Evolutionary conservation across 1,140 invertebrate species (phyloP).

Genomic region (Drosophila leontia): DNA sequence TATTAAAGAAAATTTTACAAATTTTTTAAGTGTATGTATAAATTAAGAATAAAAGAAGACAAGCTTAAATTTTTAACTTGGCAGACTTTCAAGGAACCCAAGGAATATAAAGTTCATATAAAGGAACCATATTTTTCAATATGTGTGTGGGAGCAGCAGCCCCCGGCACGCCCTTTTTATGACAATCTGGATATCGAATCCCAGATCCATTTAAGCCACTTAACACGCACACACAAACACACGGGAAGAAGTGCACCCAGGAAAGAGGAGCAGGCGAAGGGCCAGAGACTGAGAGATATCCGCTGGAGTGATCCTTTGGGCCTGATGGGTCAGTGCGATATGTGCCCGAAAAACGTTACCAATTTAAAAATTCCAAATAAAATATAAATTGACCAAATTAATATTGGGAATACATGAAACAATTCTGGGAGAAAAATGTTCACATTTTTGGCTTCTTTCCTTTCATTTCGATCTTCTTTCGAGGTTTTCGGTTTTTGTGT

Average conservation of each 20-base stretch:
- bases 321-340: constrained; percentile 73
- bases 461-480: constrained; percentile 31
- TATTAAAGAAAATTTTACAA: rapidly evolving
- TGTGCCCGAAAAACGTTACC: constrained; percentile 77
- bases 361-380: constrained; percentile 85
- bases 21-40: background rate
- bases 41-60: background rate
- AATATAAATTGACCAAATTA: constrained; percentile 85
- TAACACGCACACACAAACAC: constrained; percentile 53
- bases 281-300: constrained; percentile 23
- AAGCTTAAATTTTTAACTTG: background rate
- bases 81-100: constrained; percentile 7
- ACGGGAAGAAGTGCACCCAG: background rate
- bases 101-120: background rate
- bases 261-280: background rate
- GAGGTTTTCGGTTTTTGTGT: constrained; percentile 13
- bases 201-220: constrained; percentile 77
- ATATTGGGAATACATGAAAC: constrained; percentile 82
- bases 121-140: constrained; percentile 30
- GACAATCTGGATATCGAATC: constrained; percentile 48
- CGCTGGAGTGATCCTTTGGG: constrained; percentile 47
- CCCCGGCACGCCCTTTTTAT: constrained; percentile 39
- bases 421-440: constrained; percentile 84
- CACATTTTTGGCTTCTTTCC: constrained; percentile 59
- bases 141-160: constrained; percentile 29